Base-by-base conservation (phyloP, 2,113 vertebrate species). In the Limanda limanda region DNA sequence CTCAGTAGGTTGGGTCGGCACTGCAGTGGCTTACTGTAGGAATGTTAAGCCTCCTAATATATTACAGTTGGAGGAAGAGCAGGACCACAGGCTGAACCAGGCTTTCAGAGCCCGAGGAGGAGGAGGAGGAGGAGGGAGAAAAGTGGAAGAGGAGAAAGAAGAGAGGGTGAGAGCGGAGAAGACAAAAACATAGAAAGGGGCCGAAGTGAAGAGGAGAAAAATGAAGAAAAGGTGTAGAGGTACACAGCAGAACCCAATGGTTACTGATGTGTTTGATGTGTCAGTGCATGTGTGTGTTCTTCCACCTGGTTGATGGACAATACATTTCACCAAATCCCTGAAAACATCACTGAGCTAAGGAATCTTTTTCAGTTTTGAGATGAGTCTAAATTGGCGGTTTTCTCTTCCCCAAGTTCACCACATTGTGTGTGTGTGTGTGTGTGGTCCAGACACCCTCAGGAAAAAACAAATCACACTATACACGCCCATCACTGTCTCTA, bases 41-140 rank as follows among this genome's bases (percentile, higher is more conserved):
- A 94, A 94, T 94, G 88, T 93, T 94, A 93, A 94, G 92, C 92
- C 91, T 76, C 52, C 86, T 90, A 93, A 92, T 93, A 91, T 93
- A 90, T 90, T 91, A 93, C 90, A 94, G 88, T 94, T 83, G 85
- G 81, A 89, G 88, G 68, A 76, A 84, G 84, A 90, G 82, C 71
- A 68, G 74, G 88, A 84, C 87, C 81, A 73, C 82, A 88, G 85
- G 76, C 82, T 85, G 86, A 60, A 82, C 42, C 21, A 23, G n/a
- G 65, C 79, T 83, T 81, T n/a, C 13, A 57, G 15, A 75, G 57
- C 52, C 40, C 63, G 62, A 27, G 58, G 64, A 79, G 64, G n/a
- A 45, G 9, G 17, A 23, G 14, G 14, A 45, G 5, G 35, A 45
- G 7, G 15, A n/a, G 3, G 35, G 31, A 31, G 31, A 59, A 40